Base-by-base conservation (phyloP, 2,888 invertebrate genomes). In the Lepidocyrtoides sp. region DNA sequence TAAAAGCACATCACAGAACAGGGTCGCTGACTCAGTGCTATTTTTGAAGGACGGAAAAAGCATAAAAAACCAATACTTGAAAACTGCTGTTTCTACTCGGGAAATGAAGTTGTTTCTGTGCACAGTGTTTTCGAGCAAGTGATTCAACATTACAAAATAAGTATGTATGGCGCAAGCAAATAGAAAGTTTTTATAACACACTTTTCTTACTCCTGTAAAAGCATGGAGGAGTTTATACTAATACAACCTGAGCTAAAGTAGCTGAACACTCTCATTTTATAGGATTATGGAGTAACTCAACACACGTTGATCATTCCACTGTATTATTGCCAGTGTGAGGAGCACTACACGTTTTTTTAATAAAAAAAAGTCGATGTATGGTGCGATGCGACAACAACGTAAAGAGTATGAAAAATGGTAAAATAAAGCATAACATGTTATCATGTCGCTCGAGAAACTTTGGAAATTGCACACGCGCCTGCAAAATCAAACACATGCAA, bases 21-120 rank as follows among this genome's bases (percentile, higher is more conserved):
- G 93, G 94, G 94, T 94, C 94, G 94, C 94, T 94, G 94, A 94
- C 94, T 94, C 94, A 94, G 92, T 94, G 94, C 94, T 94, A 94
- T 94, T 94, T 94, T 94, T 94, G 94, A 94, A 93, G 93, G 93
- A 87, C 91, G 91, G 83, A 87, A 86, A 88, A 82, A 69, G 82
- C 69, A 81, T 51, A 75, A 69, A 23, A 60, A 77, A 44, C 44
- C 36, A 66, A 48, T 17, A 77, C 60, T 63, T 75, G 23, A 79
- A 75, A 85, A 72, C 57, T 72, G 48, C 69, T 77, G 60, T 41
- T 66, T 32, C 32, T 2, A 17, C 72, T 1, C 32, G 14, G 20
- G 23, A 48, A 44, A 44, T 75, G 10, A 44, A 10, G 32, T 32
- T 26, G 14, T 2, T 32, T 66, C n/a, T 32, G 29, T 66, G n/a